phyloP scores from a whole-genome alignment of 2,888 invertebrate species.

The Notodonta ziczac region DNA sequence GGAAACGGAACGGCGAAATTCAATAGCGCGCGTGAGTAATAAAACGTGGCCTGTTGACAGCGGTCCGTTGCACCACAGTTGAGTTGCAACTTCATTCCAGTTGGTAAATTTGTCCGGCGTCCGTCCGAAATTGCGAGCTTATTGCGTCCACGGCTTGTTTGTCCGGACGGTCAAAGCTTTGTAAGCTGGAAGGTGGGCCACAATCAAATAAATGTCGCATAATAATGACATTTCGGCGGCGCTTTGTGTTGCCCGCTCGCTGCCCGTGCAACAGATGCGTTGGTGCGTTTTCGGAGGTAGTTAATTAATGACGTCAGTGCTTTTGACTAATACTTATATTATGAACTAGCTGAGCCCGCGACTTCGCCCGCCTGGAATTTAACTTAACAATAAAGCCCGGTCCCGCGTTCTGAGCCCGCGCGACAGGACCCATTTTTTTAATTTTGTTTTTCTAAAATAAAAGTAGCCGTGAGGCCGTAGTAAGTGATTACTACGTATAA shows the following conservation, averaged over 20 bases:
- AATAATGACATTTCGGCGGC: slow-evolving; percentile 43
- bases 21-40: slow-evolving; percentile 73
- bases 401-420: too few relatives aligned
- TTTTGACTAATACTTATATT: neutral
- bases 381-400: too few relatives aligned
- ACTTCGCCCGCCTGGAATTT: too few relatives aligned
- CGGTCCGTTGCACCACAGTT: slow-evolving; percentile 58
- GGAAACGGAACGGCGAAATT: slow-evolving; percentile 65
- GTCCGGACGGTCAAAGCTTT: slow-evolving; percentile 74
- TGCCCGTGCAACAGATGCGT: slow-evolving; percentile 32
- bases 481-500: too few relatives aligned
- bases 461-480: too few relatives aligned
- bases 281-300: slow-evolving; percentile 19
- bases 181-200: slow-evolving; percentile 65
- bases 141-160: slow-evolving; percentile 77
- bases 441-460: too few relatives aligned
- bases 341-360: too few relatives aligned
- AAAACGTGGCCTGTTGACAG: slow-evolving; percentile 77
- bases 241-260: slow-evolving; percentile 8
- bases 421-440: too few relatives aligned
- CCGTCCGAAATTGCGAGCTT: slow-evolving; percentile 75
- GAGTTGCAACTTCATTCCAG: slow-evolving; percentile 77
- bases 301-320: slow-evolving; percentile 17
- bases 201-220: slow-evolving; percentile 64
- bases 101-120: slow-evolving; percentile 78